Evolutionary conservation across 1,140 invertebrate genomes (phyloP).

Genomic region (Drosophila biarmipes): DNA sequence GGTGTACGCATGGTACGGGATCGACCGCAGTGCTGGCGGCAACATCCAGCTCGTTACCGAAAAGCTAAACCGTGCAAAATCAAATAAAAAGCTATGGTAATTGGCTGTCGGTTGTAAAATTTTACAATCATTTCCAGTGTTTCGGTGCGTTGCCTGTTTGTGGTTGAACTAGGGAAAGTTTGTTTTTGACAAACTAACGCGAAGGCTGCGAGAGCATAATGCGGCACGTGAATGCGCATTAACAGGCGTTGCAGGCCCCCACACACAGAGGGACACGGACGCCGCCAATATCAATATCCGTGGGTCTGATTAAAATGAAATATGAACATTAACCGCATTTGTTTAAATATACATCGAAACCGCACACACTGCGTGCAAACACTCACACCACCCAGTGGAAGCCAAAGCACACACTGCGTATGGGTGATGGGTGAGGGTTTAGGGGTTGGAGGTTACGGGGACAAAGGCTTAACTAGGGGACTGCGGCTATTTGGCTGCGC

Average conservation of each 20-base stretch:
- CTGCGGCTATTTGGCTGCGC: constrained; percentile 23
- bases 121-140: constrained; percentile 58
- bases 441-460: neutral
- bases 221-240: constrained; percentile 69
- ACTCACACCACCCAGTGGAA: constrained; percentile 9
- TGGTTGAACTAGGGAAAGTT: constrained; percentile 57
- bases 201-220: constrained; percentile 47
- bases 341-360: constrained; percentile 76
- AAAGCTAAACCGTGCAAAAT: constrained; percentile 72
- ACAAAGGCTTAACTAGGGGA: constrained; percentile 19
- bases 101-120: constrained; percentile 70
- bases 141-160: constrained; percentile 40
- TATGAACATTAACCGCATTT: constrained; percentile 82
- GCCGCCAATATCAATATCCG: constrained; percentile 57
- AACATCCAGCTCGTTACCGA: constrained; percentile 56
- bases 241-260: constrained; percentile 37
- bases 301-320: constrained; percentile 77
- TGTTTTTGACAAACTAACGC: constrained; percentile 77
- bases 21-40: constrained; percentile 15
- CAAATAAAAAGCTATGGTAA: constrained; percentile 67
- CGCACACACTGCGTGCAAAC: constrained; percentile 65
- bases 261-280: neutral
- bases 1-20: neutral
- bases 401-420: no score
- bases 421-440: no score